Conservation (phyloP, 2,888 invertebrate species). For the Ceramica pisi region DNA sequence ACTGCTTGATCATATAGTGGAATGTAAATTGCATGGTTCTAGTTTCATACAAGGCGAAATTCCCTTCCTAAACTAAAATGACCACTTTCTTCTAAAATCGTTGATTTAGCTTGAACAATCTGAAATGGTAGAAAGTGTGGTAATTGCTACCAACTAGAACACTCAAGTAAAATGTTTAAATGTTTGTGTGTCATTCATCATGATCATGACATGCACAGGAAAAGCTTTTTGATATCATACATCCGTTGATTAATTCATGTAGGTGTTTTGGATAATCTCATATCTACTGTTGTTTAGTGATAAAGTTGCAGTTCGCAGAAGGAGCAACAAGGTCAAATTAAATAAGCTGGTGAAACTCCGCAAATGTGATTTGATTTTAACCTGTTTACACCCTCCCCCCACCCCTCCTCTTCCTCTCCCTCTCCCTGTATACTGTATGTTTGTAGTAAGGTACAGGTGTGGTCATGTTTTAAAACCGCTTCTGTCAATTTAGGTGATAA, state of each 20-base stretch:
- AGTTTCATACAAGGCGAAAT: background rate
- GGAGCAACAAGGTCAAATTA: background rate
- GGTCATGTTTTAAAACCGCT: background rate
- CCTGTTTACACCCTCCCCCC: too few relatives aligned
- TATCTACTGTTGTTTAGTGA: background rate
- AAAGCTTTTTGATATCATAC: conserved; percentile 21
- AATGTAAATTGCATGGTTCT: conserved; percentile 15
- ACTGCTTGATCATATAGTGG: background rate
- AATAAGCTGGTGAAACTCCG: background rate
- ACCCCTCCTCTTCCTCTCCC: too few relatives aligned
- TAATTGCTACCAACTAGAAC: conserved; percentile 45
- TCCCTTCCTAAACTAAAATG: background rate
- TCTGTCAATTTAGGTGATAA: background rate
- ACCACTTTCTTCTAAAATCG: conserved; percentile 42
- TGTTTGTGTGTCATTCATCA: conserved; percentile 42
- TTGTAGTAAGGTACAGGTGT: too few relatives aligned
- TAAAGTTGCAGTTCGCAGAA: background rate
- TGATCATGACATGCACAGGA: conserved; percentile 9
- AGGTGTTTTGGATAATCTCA: conserved; percentile 21
- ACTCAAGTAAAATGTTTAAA: conserved; percentile 15
- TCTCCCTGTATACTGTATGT: too few relatives aligned
- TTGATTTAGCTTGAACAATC: conserved; percentile 53
- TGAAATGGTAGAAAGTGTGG: conserved; percentile 55
- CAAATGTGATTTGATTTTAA: too few relatives aligned
- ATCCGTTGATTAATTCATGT: background rate